Evolutionary conservation across 2,113 vertebrate genomes (phyloP).

Genomic region (Ranitomeya variabilis): DNA sequence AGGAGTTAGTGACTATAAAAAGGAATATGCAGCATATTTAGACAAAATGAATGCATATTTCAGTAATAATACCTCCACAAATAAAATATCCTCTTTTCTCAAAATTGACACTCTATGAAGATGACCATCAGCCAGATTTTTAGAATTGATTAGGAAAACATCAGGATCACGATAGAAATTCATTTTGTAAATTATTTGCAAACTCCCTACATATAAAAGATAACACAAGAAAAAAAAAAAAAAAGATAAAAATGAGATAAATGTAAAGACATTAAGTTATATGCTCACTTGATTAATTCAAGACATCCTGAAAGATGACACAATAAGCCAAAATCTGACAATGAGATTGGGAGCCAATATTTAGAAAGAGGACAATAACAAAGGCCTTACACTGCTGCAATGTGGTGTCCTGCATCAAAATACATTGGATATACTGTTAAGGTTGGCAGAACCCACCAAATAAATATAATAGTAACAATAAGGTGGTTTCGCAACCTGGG

Average conservation of each 20-base stretch:
- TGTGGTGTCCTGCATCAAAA: no score
- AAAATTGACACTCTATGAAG: slow-evolving; percentile 74
- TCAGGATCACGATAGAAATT: slow-evolving; percentile 74
- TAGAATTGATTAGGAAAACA: slow-evolving; percentile 70
- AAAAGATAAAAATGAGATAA: background rate
- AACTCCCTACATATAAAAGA: slow-evolving; percentile 71
- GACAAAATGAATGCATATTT: background rate
- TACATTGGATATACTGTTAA: no score
- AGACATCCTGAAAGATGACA: background rate
- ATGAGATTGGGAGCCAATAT: background rate
- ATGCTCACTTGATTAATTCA: background rate
- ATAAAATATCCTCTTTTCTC: slow-evolving; percentile 73
- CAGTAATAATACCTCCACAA: slow-evolving; percentile 73
- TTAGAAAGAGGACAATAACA: background rate
- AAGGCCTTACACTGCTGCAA: no score
- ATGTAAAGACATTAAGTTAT: background rate
- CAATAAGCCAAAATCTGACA: background rate
- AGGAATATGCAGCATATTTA: background rate
- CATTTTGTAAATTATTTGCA: slow-evolving; percentile 81
- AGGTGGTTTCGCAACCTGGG: no score
- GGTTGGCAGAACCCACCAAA: no score
- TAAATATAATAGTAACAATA: no score
- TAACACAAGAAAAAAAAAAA: background rate
- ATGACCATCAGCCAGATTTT: slow-evolving; percentile 78
- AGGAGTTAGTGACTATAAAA: background rate